Evolutionary conservation across 2,113 vertebrate species (phyloP), one percentile per base, ranked within the genome.

Genomic region (Excalfactoria chinensis): DNA sequence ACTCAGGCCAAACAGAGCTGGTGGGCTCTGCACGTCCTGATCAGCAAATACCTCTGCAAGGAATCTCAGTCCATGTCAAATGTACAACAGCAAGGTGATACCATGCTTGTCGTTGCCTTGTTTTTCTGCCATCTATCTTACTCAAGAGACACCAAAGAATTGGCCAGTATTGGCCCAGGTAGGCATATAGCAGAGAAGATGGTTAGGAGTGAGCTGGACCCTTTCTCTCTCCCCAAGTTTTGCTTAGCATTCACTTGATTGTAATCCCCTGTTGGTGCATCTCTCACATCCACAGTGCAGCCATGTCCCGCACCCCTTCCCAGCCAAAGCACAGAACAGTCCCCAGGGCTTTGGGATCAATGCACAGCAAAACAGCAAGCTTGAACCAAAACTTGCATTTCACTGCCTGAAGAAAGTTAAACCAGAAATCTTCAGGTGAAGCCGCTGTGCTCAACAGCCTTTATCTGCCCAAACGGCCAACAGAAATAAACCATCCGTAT

Each of bases 391-490:
- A n/a, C 51, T 6, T 43, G 17, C 44, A 43, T 51, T 85, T 49
- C 64, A 53, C 32, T 48, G 46, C 22, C 34, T 84, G 66, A 46
- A 81, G 79, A 46, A 58, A 84, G 43, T 15, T 86, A n/a, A 35
- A 77, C 22, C 43, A 90, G 37, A 46, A 73, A 70, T 40, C 51
- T 91, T 80, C 75, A 91, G 79, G 58, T 64, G 83, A 88, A 77
- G 43, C 34, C 76, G 69, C 40, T 72, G 30, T 23, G 11, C 23
- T 80, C 68, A 84, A 23, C 26, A 49, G 21, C 4, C 60, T 77
- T 81, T 48, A 64, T 43, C 18, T 48, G 75, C 72, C 62, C 66
- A 32, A 13, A 30, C 77, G 69, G 60, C 37, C 51, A 68, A 58
- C 43, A 74, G 69, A 88, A 89, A 72, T 60, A 80, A 86, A 89